Evolutionary conservation across 2,113 vertebrate genomes (phyloP), one percentile per base, ranked within the genome.

Genomic region (Lycaon pictus): DNA sequence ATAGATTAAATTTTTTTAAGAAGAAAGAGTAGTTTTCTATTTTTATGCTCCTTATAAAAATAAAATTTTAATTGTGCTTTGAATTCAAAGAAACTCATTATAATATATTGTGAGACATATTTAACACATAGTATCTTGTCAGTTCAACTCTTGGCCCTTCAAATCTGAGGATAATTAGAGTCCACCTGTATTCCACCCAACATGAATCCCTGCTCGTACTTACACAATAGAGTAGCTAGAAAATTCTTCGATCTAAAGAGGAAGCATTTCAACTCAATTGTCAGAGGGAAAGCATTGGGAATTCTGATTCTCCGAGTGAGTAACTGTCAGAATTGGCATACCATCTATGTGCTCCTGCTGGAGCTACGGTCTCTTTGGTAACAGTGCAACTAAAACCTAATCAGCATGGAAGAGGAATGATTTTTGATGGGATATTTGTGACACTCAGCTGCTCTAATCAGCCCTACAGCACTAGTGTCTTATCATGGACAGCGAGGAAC

Each of bases 21-120:
- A n/a, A 25, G 19, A 77, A 48, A 29, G 3, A 58, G 25, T 67
- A 17, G 32, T 67, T 89, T 89, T 86, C 2, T 82, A 69, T 32
- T 77, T 87, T 93, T 69, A 48, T 27, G 55, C 7, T 86, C 32
- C 9, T 88, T 58, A 77, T 55, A 13, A 72, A 97, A 88, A 37
- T 53, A 79, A 43, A 65, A 10, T 58, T 95, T 71, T 82, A 81
- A 92, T 58, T 94, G 13, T 79, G 27, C 25, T 85, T 94, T 88
- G 9, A 72, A 48, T 93, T 88, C 32, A 83, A 51, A 67, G 23
- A 82, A 83, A 65, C 20, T 58, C 11, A 43, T 71, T 53, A 6
- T 67, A 32, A 72, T 55, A 37, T 23, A 55, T 11, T 48, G 32
- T 79, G 12, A 82, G 25, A 76, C 22, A 16, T 1, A 65, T 55